Evolutionary conservation across 2,797 vertebrate species (phyloP).

Genomic region (Artibeus jamaicensis): DNA sequence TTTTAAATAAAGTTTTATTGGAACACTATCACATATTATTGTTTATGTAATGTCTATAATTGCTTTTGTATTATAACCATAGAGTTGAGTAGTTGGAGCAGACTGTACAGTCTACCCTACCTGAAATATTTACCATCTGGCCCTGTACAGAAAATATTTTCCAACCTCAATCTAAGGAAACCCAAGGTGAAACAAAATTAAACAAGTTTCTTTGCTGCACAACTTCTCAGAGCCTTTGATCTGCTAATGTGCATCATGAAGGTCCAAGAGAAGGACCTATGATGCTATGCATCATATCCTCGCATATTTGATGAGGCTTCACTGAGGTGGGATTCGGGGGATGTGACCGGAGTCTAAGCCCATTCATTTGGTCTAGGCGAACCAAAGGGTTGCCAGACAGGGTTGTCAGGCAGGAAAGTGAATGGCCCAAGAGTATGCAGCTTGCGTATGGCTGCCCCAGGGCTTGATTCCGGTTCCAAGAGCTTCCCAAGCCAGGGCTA

Average conservation of each 20-base stretch:
- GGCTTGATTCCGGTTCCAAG: background rate
- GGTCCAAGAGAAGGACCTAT: background rate
- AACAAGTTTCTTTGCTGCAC: background rate
- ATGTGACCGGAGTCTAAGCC: background rate
- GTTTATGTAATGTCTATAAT: background rate
- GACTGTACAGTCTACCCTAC: background rate
- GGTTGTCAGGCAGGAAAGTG: background rate
- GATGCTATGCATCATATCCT: background rate
- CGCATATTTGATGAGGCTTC: background rate
- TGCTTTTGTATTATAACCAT: background rate
- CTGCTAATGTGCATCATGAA: background rate
- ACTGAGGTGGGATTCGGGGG: background rate
- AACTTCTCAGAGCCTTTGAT: background rate
- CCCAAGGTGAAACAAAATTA: background rate
- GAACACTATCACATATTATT: background rate
- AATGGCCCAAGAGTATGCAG: accelerated
- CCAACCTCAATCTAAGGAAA: background rate
- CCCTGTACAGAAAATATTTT: background rate
- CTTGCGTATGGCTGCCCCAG: background rate
- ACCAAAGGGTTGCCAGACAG: no score
- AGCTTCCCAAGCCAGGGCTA: background rate
- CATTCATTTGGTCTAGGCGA: background rate
- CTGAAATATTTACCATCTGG: background rate
- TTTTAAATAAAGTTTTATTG: constrained; percentile 27
- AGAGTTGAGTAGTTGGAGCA: background rate